Conservation (phyloP, 2,797 vertebrate species). For the Halcyon badia region DNA sequence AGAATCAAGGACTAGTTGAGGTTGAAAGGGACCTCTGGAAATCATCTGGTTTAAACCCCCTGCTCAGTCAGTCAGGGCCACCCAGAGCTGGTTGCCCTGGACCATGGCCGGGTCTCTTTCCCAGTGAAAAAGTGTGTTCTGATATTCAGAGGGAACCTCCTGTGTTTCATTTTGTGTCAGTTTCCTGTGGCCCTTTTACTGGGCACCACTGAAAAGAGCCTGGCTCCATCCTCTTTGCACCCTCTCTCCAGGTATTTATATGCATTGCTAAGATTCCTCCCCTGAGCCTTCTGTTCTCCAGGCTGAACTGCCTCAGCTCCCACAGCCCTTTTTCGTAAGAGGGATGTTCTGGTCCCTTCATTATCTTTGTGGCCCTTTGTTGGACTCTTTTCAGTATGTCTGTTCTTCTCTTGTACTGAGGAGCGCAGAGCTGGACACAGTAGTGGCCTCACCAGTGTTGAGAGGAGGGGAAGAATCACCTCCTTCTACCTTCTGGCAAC, state of each 20-base stretch:
- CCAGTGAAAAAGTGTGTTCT: neutral
- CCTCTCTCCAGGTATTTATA: neutral
- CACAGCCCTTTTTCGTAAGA: neutral
- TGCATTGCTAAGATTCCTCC: too few species aligned
- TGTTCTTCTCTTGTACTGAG: too few species aligned
- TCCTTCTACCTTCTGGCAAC: neutral
- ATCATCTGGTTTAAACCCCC: neutral
- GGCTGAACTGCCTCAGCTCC: neutral
- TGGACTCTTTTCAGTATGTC: too few species aligned
- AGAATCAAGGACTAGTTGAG: neutral
- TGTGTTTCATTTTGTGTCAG: too few species aligned
- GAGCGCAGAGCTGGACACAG: too few species aligned
- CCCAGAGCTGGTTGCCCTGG: neutral
- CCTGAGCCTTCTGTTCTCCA: neutral
- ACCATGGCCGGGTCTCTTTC: neutral
- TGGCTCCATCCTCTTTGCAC: too few species aligned
- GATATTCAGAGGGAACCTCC: too few species aligned
- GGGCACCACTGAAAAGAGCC: too few species aligned
- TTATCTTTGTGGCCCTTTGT: too few species aligned
- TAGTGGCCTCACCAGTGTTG: neutral
- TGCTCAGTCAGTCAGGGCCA: neutral
- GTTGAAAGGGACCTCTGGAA: neutral
- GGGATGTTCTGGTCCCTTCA: too few species aligned
- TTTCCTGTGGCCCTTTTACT: too few species aligned
- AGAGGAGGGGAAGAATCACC: neutral